phyloP scores from a whole-genome alignment of 1,140 invertebrate species.

The Philotrypesis tridentata region DNA sequence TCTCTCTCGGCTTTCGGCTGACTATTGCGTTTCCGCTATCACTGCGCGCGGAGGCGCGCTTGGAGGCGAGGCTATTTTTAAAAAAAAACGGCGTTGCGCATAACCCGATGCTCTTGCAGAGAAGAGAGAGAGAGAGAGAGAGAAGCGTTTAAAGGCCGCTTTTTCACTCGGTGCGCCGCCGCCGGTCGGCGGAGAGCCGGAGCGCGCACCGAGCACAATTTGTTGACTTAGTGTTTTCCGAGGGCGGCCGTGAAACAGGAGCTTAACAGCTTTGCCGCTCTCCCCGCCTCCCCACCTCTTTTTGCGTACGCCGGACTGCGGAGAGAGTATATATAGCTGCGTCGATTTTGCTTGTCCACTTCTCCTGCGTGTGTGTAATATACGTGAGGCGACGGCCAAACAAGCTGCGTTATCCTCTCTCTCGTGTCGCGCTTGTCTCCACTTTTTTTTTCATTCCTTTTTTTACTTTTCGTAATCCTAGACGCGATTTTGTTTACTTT shows the following conservation, averaged over 20 bases:
- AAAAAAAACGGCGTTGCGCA: too few relatives aligned
- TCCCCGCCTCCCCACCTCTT: too few relatives aligned
- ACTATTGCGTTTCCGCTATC: neutral
- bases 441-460: too few relatives aligned
- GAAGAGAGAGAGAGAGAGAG: too few relatives aligned
- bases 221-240: conserved; percentile 13
- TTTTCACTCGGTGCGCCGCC: neutral
- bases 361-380: too few relatives aligned
- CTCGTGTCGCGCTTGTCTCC: neutral
- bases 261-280: conserved; percentile 24
- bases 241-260: conserved; percentile 32
- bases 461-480: conserved; percentile 37
- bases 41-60: neutral
- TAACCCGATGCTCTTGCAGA: too few relatives aligned
- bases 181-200: too few relatives aligned
- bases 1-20: neutral
- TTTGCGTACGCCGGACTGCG: neutral
- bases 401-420: conserved; percentile 38
- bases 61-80: too few relatives aligned
- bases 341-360: conserved; percentile 12
- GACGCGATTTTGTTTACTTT: neutral
- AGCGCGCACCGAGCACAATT: conserved; percentile 10
- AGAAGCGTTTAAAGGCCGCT: neutral
- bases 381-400: conserved; percentile 36
- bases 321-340: neutral